A percentile compares a stretch with the other conserved stretches of the same genome.
Conservation (phyloP, 2,888 invertebrate genomes). For the Netelia virgata region DNA sequence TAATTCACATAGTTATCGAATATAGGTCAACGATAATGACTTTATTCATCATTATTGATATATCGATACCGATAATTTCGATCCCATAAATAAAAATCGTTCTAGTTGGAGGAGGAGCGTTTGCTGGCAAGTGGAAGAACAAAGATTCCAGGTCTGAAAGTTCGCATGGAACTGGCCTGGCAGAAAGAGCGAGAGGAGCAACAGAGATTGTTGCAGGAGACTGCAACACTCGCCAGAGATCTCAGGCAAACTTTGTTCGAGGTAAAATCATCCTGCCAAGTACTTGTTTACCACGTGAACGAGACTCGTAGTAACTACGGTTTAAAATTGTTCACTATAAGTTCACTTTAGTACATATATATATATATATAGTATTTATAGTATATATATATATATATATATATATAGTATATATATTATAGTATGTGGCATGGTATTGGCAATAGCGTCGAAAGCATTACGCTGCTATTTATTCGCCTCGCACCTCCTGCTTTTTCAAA, state of each 20-base stretch:
- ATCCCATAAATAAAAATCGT: not conserved
- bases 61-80: constrained; percentile 3
- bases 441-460: constrained; percentile 51
- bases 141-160: constrained; percentile 93
- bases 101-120: constrained; percentile 94
- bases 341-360: not conserved
- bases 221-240: constrained; percentile 95
- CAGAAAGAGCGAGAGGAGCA: constrained; percentile 97
- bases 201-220: constrained; percentile 95
- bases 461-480: constrained; percentile 69
- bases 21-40: no score
- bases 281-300: no score
- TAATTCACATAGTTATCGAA: no score
- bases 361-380: no score
- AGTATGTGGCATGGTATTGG: constrained; percentile 32
- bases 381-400: no score
- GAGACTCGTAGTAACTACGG: no score
- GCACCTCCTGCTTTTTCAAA: constrained; percentile 77
- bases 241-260: constrained; percentile 94
- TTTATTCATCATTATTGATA: no score
- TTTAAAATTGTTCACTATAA: no score
- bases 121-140: constrained; percentile 93
- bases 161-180: constrained; percentile 96
- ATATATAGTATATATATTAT: no score
- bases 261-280: constrained; percentile 81